phyloP scores from a whole-genome alignment of 2,888 invertebrate species.

The Cryptophagus acutangulus region DNA sequence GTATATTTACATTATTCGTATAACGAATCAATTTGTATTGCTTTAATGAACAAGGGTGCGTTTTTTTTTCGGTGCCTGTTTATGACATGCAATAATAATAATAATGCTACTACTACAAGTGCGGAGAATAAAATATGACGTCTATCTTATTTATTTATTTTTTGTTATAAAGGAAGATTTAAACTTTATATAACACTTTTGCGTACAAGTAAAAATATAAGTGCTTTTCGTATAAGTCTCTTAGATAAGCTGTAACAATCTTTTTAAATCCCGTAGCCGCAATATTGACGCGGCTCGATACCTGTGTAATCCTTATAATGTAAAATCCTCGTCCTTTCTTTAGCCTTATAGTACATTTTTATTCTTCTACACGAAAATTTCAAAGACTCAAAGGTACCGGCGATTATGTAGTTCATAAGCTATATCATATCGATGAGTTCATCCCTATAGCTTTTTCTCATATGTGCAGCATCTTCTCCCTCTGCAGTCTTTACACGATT shows the following conservation, averaged over 20 bases:
- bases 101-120: no score
- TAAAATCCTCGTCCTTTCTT: conserved; percentile 47
- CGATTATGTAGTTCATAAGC: conserved; percentile 42
- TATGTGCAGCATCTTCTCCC: not conserved
- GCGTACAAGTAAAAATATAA: no score
- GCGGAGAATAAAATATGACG: no score
- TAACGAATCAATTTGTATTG: no score
- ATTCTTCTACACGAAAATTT: conserved; percentile 43
- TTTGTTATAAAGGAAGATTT: no score
- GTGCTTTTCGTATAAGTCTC: conserved; percentile 43
- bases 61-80: no score
- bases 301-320: conserved; percentile 48
- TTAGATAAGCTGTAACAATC: conserved; percentile 47
- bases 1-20: no score
- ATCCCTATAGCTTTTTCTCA: not conserved
- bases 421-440: conserved; percentile 14
- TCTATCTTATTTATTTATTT: no score
- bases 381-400: conserved; percentile 43
- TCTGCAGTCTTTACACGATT: no score
- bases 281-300: conserved; percentile 42
- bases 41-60: no score
- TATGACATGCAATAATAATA: no score
- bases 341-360: conserved; percentile 41
- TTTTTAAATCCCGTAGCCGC: conserved; percentile 44
- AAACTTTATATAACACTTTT: no score